A percentile compares a stretch with the other conserved stretches of the same genome.
Evolutionary conservation across 2,113 vertebrate genomes (phyloP).

Genomic region (Cathartes aura): DNA sequence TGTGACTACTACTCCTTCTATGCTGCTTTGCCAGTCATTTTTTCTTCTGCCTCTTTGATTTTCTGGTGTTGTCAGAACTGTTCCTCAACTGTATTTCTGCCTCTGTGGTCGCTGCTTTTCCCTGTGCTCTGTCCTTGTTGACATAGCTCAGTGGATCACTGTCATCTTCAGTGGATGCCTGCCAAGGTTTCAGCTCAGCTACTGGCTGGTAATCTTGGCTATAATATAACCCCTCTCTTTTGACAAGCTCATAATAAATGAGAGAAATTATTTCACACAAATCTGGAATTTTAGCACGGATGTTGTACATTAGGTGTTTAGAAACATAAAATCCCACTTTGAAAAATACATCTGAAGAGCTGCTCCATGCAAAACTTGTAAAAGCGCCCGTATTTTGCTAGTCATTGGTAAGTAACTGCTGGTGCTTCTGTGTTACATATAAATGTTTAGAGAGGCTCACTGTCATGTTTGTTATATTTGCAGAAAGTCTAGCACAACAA

Average conservation of each 20-base stretch:
- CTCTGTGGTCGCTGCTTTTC: neutral
- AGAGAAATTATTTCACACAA: neutral
- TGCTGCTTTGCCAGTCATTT: neutral
- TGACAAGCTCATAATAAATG: neutral
- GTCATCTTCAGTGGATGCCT: neutral
- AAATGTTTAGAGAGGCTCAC: neutral
- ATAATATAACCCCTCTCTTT: neutral
- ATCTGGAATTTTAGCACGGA: neutral
- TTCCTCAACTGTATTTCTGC: neutral
- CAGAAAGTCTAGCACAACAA: neutral
- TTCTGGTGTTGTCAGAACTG: neutral
- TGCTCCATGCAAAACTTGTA: neutral
- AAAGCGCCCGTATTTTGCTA: neutral
- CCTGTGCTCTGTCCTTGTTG: neutral
- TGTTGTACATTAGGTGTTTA: neutral
- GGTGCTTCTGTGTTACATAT: neutral
- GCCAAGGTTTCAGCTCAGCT: conserved; percentile 5
- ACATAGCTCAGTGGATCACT: neutral
- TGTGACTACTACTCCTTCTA: neutral
- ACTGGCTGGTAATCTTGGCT: neutral
- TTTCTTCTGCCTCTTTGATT: neutral
- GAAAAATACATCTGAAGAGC: neutral
- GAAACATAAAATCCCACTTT: neutral
- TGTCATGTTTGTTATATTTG: neutral
- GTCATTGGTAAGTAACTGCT: neutral